Evolutionary conservation across 2,797 vertebrate genomes (phyloP).

Genomic region (Paedocypris micromegethes): DNA sequence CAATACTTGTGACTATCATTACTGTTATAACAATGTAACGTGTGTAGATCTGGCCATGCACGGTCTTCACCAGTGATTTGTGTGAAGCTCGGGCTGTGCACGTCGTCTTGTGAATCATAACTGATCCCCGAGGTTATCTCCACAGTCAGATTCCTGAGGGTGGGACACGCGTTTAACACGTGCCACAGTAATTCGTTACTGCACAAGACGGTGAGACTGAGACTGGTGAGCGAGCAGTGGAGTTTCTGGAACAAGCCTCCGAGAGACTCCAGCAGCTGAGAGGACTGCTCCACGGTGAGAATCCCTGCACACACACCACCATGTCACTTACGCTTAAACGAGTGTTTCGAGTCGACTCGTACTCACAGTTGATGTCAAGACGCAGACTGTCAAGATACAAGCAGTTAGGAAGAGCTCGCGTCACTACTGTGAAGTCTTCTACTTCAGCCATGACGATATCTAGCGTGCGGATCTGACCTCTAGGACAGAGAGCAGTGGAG

Average conservation of each 20-base stretch:
- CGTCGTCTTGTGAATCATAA: no score
- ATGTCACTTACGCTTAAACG: not conserved
- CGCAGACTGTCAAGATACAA: constrained; percentile 59
- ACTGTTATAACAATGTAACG: constrained; percentile 11
- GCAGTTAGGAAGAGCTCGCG: constrained; percentile 57
- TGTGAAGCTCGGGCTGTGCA: not conserved
- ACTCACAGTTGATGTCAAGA: constrained; percentile 61
- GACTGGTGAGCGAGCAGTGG: constrained; percentile 49
- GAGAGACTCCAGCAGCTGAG: constrained; percentile 53
- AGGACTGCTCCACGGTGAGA: constrained; percentile 46
- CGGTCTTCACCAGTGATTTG: constrained; percentile 17
- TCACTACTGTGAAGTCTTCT: constrained; percentile 47
- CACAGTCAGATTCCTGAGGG: constrained; percentile 50
- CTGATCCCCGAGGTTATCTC: constrained; percentile 50
- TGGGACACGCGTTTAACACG: constrained; percentile 52
- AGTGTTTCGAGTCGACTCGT: not conserved
- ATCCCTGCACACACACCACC: constrained; percentile 46
- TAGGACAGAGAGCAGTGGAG: constrained; percentile 38
- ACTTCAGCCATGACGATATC: constrained; percentile 50
- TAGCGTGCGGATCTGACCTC: constrained; percentile 55
- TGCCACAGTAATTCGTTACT: constrained; percentile 34
- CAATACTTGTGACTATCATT: not conserved
- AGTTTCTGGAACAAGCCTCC: constrained; percentile 51
- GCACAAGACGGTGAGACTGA: constrained; percentile 53
- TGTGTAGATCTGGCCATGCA: not conserved